Conservation (phyloP, 2,888 invertebrate genomes). For the Galerucella nymphaeae region DNA sequence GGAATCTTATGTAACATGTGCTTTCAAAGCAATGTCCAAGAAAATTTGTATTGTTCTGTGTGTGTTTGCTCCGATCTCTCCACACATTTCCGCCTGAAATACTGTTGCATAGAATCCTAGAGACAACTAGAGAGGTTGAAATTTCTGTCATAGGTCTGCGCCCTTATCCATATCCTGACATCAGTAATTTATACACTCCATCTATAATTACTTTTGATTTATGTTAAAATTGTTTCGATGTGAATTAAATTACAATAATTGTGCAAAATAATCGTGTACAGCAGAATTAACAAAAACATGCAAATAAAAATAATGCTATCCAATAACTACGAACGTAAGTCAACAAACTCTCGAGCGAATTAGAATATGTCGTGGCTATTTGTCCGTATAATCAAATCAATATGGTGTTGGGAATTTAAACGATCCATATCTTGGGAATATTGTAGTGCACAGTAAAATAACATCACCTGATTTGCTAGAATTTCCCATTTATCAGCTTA, state of each 20-base stretch:
- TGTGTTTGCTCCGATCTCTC: too few species aligned
- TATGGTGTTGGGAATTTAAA: conserved; percentile 5
- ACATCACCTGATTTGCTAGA: neutral
- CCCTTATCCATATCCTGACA: too few species aligned
- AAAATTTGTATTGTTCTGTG: too few species aligned
- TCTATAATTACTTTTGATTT: too few species aligned
- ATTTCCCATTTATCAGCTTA: neutral
- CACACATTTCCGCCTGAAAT: too few species aligned
- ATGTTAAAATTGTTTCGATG: neutral
- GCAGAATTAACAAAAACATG: neutral
- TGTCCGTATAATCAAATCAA: conserved; percentile 11
- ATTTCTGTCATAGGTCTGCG: too few species aligned
- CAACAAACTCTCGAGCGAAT: conserved; percentile 2
- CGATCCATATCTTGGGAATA: conserved; percentile 5
- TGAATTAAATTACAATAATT: neutral
- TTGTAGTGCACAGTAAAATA: conserved; percentile 4
- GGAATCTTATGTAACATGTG: too few species aligned
- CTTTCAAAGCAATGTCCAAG: too few species aligned
- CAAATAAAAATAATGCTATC: neutral
- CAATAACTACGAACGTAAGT: neutral
- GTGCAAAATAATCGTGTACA: neutral
- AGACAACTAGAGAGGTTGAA: too few species aligned
- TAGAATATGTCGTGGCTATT: conserved; percentile 9
- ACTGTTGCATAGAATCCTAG: too few species aligned
- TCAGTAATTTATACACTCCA: too few species aligned